Evolutionary conservation across 30 jellyfish, hydroid and myxozoan species (phyloP), one percentile per base, ranked within the genome.

Genomic region (Aurelia sp.): DNA sequence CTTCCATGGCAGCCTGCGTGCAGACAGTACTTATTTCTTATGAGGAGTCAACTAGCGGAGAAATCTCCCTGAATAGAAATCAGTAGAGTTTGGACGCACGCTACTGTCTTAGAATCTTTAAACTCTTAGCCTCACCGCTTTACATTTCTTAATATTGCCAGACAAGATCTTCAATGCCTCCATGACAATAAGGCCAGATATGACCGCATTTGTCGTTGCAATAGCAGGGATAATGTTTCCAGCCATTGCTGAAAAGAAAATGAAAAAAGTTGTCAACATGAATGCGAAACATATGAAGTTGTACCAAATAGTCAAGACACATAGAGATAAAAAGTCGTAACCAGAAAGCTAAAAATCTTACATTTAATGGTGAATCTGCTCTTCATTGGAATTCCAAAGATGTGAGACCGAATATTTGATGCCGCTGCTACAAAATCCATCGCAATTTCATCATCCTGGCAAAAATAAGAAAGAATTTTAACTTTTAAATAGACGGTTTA

Each of bases 181-280:
- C 86, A 91, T 78, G 40, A 96, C 99, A 76, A 91, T 86, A 10
- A 96, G 88, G 21, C 97, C 98, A 21, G 98, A 98, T 8, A 96
- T 88, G 66, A 96, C 83, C 1, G 98, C 99, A 76, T 96, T 96
- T 19, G 99, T 96, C 11, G 99, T 91, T 17, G 99, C 99, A 13
- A 96, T 91, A 13, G 99, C 99, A 37, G 99, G 99, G 8, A 96
- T 91, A 63, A 96, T 96, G 81, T 96, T 96, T 4, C 99, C 99
- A 40, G 97, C 84, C 79, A 87, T 78, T 5, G 96, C 87, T 84
- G 33, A 59, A 60, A 79, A 37, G 23, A 86, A 44, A 71, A 51
- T 18, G 19, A n/a, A 52, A 52, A 16, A 30, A 30, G 12, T 23
- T 19, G 30, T 30, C 11, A 53, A 30, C 52, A 17, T 17, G 13